Base-by-base conservation (phyloP, 2,113 vertebrate species). In the Cavia aperea region DNA sequence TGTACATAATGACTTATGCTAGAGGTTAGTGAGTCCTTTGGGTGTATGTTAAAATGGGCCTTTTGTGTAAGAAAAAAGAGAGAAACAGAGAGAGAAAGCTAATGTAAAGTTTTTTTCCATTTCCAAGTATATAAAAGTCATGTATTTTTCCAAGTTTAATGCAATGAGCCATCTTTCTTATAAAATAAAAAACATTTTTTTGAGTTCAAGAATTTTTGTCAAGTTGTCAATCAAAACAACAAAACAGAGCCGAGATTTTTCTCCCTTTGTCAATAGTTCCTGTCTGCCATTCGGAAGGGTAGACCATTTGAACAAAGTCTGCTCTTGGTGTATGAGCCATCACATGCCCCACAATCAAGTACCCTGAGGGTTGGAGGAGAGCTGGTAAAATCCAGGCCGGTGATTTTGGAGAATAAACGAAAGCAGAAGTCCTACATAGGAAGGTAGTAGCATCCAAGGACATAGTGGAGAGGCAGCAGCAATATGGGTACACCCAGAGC, bases 201-300 rank as follows among this genome's bases (percentile, higher is more conserved):
- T 86, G 24, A 86, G 29, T 83, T 66, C 19, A 79, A 91, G 36
- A 79, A 23, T 86, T 91, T 94, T 77, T 94, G 66, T 84, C 86
- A 43, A 90, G 51, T 85, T 87, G 26, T 16, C 81, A 72, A 75
- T 62, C 33, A 70, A 93, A 95, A 84, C 10, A 46, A 33, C 56
- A 89, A 78, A 68, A 68, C 6, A 89, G n/a, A 89, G 58, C 66
- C 90, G 68, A 86, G 29, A 56, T 79, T 46, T 79, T 15, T 81
- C 51, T 39, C 10, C 54, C 36, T 43, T 65, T 63, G 33, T 54
- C n/a, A 58, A 39, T 29, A 66, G 26, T 63, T 93, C 54, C n/a
- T 51, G 2, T 21, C 43, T 89, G 39, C 77, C 60, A 66, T 90
- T 81, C 75, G 86, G 73, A 82, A 90, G 26, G 18, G 18, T 62